Evolutionary conservation across 1,140 invertebrate species (phyloP).

Genomic region (Sminthurinus signatus): DNA sequence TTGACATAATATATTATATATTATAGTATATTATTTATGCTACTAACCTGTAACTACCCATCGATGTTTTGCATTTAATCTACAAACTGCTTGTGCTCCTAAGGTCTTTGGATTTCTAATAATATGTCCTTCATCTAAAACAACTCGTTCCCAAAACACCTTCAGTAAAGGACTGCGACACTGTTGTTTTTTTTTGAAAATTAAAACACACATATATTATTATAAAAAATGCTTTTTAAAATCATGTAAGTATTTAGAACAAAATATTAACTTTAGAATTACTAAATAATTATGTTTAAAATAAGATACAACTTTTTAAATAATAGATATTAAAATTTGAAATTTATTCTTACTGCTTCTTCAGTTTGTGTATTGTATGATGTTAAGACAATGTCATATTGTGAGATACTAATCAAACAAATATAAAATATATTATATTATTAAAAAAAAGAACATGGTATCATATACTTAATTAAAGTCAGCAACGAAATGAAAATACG

Average conservation of each 20-base stretch:
- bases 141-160: constrained; percentile 73
- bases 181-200: neutral
- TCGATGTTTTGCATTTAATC: constrained; percentile 55
- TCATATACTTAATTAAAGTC: too few relatives aligned
- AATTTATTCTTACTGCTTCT: constrained; percentile 1
- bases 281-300: too few relatives aligned
- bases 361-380: constrained; percentile 48
- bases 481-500: too few relatives aligned
- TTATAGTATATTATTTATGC: too few relatives aligned
- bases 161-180: constrained; percentile 49
- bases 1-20: too few relatives aligned
- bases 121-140: constrained; percentile 88
- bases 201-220: neutral
- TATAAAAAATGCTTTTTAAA: neutral
- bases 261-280: too few relatives aligned
- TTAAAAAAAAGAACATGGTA: too few relatives aligned
- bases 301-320: neutral
- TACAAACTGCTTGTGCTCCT: constrained; percentile 62
- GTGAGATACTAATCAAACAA: constrained; percentile 45
- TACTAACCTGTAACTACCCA: constrained; percentile 88
- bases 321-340: neutral
- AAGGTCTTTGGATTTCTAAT: constrained; percentile 80
- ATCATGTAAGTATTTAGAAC: too few relatives aligned
- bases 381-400: constrained; percentile 52
- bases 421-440: neutral